Evolutionary conservation across 2,797 vertebrate genomes (phyloP), one percentile per base, ranked within the genome.

Genomic region (Tolypeutes matacus): DNA sequence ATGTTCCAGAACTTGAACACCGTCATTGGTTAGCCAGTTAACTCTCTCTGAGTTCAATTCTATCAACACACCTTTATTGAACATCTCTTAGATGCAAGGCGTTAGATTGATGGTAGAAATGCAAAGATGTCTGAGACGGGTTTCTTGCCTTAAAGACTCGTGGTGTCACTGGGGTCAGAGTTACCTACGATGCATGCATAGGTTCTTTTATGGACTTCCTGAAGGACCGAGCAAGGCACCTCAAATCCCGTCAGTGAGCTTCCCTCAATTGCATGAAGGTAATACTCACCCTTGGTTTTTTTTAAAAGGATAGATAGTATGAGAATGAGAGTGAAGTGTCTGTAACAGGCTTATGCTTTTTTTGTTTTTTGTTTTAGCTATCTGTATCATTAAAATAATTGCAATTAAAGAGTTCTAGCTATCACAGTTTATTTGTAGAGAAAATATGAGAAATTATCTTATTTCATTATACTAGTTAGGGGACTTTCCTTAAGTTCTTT

Each of bases 401-500:
- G 27, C 29, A 87, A 34, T 62, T 86, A 72, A 93, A 77, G 49
- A 75, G 12, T 65, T 73, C 5, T 7, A 58, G 31, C 92, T 60
- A 80, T 72, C 62, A 39, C 49, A n/a, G 10, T 70, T 95, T 86
- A 73, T 84, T 96, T 89, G 89, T 53, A 82, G 69, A 81, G 31
- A 67, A 78, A 91, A 75, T 76, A 15, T 34, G 62, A 25, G n/a
- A 5, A 18, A 31, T 86, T 72, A 70, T 91, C 46, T 69, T 78
- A 36, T 69, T 89, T 92, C 12, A 51, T 90, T 77, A 81, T 46
- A 20, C 14, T 64, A 58, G 36, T 78, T 91, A 84, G 56, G 25
- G 46, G 73, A n/a, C 49, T 84, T 81, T 93, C 42, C 11, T 89
- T 77, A 80, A 76, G 49, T 89, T 96, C 25, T 91, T 64, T 78